Conservation (phyloP, 2,113 vertebrate species). For the Cheirogaleus medius region DNA sequence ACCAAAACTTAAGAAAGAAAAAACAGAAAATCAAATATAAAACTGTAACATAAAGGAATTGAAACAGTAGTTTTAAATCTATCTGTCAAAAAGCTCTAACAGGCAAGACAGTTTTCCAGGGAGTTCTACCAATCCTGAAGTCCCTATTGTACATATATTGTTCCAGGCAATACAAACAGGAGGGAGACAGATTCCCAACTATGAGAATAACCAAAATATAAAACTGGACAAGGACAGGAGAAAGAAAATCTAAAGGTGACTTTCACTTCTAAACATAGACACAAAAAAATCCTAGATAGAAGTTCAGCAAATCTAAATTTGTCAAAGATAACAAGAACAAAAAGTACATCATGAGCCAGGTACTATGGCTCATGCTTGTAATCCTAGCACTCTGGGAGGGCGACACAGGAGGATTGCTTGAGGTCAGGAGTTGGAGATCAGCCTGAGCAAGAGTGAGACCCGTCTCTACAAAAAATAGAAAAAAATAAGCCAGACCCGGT, state of each 20-base stretch:
- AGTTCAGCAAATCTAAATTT: slow-evolving; percentile 1
- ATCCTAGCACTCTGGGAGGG: too few relatives aligned
- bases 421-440: too few relatives aligned
- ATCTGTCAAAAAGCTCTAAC: background rate
- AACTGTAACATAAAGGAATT: background rate
- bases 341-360: background rate
- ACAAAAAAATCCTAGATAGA: background rate
- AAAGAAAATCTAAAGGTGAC: background rate
- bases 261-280: slow-evolving; percentile 6
- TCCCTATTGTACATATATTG: background rate
- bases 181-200: background rate
- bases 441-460: too few relatives aligned
- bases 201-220: background rate
- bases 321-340: background rate
- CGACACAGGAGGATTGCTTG: too few relatives aligned
- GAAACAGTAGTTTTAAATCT: slow-evolving; percentile 12
- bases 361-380: too few relatives aligned
- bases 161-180: background rate
- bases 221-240: background rate
- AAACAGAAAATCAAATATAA: background rate
- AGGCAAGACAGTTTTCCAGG: background rate
- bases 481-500: too few relatives aligned
- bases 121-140: background rate
- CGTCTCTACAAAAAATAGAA: too few relatives aligned
- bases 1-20: slow-evolving; percentile 25